Conservation (phyloP, 2,797 vertebrate genomes). For the Apogon talboti region DNA sequence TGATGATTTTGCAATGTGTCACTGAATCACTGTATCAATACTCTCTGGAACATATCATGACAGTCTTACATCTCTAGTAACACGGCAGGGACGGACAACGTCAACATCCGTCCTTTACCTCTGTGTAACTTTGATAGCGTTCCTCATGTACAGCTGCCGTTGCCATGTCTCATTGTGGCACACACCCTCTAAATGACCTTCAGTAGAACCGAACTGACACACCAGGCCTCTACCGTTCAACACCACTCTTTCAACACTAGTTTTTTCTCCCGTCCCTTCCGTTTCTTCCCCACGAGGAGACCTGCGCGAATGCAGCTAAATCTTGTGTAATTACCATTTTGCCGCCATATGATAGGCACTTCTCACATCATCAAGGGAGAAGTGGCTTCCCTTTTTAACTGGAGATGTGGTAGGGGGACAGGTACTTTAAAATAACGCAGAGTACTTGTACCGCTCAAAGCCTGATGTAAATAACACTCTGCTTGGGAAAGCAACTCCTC, state of each 20-base stretch:
- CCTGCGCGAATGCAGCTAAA: conserved; percentile 66
- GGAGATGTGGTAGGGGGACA: conserved; percentile 31
- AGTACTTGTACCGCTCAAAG: conserved; percentile 50
- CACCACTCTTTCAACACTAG: conserved; percentile 63
- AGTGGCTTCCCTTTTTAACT: conserved; percentile 55
- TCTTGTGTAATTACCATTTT: conserved; percentile 74
- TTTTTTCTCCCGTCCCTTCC: conserved; percentile 36
- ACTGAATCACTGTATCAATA: too few relatives aligned
- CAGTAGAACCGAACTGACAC: conserved; percentile 56
- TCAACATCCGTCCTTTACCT: conserved; percentile 32
- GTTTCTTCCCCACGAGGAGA: conserved; percentile 54
- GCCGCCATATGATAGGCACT: conserved; percentile 58
- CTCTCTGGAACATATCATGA: too few relatives aligned
- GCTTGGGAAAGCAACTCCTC: conserved; percentile 63
- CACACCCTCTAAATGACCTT: conserved; percentile 77
- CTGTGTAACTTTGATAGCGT: conserved; percentile 32
- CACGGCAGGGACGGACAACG: conserved; percentile 35
- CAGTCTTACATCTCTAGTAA: background rate
- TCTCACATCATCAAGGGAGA: conserved; percentile 64
- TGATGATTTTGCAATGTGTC: too few relatives aligned
- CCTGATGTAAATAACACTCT: conserved; percentile 69
- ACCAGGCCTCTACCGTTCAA: conserved; percentile 52
- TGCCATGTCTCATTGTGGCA: conserved; percentile 50
- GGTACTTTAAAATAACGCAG: conserved; percentile 50
- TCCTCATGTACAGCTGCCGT: conserved; percentile 40